Percentiles rank a stretch among this genome's conserved stretches.
These are phyloP conservation scores for Corvus moneduloides DNA, from an alignment of 2,113 vertebrate species.

Conservation along the genomic window DNA sequence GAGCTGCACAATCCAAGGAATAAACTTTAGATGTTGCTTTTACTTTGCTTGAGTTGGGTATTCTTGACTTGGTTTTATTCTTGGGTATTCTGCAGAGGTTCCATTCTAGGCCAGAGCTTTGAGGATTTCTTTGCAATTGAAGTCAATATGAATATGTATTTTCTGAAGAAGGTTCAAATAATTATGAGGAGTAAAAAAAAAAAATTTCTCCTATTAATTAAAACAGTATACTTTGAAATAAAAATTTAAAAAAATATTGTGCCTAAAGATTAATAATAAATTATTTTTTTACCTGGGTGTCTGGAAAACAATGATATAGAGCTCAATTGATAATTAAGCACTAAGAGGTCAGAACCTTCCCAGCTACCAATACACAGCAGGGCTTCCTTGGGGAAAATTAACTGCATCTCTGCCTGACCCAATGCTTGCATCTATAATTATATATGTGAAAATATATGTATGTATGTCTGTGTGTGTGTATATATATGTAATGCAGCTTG, in stretches of 20 bases:
- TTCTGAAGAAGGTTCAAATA: background rate
- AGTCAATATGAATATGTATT: background rate
- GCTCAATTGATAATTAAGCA: background rate
- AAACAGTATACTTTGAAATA: background rate
- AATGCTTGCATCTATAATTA: background rate
- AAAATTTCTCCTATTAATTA: background rate
- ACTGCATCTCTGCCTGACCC: background rate
- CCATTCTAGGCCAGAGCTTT: background rate
- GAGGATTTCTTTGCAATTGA: background rate
- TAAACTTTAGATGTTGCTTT: background rate
- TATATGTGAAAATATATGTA: background rate
- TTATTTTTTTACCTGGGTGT: background rate
- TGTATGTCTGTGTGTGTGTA: accelerated
- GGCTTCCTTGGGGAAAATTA: background rate
- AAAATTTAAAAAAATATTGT: background rate
- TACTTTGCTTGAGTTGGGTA: background rate
- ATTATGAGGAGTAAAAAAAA: background rate
- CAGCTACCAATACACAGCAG: background rate
- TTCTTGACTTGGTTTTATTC: background rate
- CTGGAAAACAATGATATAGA: background rate
- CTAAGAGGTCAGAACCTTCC: background rate
- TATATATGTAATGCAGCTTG: background rate
- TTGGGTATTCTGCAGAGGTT: background rate
- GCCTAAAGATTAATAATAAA: background rate
- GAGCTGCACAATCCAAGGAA: background rate